Conservation (phyloP, 2,888 invertebrate genomes). For the Ophion slaviceki region DNA sequence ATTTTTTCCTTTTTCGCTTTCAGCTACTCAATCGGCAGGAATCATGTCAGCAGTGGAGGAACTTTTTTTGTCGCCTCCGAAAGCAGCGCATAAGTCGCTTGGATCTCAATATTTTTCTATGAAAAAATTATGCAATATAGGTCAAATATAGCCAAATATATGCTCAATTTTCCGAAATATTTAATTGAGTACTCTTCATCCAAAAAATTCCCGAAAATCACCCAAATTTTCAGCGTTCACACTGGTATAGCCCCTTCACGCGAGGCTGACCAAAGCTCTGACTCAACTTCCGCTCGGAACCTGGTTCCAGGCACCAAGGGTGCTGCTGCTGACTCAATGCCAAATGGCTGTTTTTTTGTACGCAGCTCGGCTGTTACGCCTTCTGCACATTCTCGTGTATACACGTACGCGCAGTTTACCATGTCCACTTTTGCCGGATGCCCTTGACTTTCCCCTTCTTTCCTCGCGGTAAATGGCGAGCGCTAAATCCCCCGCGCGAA, state of each 20-base stretch:
- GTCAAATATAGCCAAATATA: no score
- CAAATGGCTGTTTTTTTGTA: background rate
- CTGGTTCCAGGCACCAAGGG: background rate
- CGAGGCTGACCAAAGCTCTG: background rate
- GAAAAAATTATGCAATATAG: no score
- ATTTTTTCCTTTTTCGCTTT: no score
- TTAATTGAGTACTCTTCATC: no score
- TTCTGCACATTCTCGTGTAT: background rate
- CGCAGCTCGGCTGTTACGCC: background rate
- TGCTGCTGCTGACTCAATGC: background rate
- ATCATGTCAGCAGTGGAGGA: no score
- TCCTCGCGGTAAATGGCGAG: constrained; percentile 26
- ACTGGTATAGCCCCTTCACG: background rate
- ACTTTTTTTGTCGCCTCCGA: no score
- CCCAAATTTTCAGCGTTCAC: no score
- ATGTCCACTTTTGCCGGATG: constrained; percentile 10
- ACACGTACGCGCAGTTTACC: background rate
- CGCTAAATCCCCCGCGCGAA: constrained; percentile 40
- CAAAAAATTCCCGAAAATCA: no score
- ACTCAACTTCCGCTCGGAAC: background rate
- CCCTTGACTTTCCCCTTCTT: constrained; percentile 23
- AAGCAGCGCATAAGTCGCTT: no score
- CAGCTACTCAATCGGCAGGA: no score
- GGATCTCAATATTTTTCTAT: no score
- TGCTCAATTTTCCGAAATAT: no score